Evolutionary conservation across 2,888 invertebrate genomes (phyloP).

Genomic region (Chrysolina americana): DNA sequence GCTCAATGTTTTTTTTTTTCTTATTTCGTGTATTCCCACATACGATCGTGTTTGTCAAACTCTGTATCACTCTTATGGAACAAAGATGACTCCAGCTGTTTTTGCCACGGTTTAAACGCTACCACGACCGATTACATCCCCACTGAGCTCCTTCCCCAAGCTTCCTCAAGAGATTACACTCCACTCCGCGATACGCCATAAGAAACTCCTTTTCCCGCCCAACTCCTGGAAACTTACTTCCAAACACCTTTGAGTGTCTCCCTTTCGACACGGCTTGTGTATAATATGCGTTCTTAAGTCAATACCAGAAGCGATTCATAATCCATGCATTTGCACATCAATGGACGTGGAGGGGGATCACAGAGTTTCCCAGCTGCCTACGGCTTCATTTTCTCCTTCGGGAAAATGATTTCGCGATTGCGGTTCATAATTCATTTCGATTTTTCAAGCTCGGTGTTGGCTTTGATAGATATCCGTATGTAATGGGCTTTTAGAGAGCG

Average conservation of each 20-base stretch:
- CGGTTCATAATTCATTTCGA: conserved; percentile 45
- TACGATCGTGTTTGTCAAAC: too few species aligned
- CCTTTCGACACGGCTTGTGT: background rate
- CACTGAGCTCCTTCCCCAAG: background rate
- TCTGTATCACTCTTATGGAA: too few species aligned
- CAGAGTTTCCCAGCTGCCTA: conserved; percentile 49
- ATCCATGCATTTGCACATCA: conserved; percentile 52
- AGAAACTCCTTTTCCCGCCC: background rate
- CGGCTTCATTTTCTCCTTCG: conserved; percentile 45
- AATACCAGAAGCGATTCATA: conserved; percentile 50
- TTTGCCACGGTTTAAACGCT: too few species aligned
- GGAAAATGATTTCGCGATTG: conserved; percentile 54
- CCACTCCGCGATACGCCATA: background rate
- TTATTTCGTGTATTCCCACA: too few species aligned
- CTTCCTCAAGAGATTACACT: background rate
- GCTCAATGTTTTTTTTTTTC: too few species aligned
- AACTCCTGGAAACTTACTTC: conserved; percentile 1
- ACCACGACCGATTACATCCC: background rate
- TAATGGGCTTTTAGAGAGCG: background rate
- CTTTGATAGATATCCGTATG: conserved; percentile 26
- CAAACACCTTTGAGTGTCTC: background rate
- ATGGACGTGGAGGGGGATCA: conserved; percentile 46
- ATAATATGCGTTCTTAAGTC: conserved; percentile 31
- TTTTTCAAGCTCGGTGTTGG: conserved; percentile 29
- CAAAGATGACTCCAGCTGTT: too few species aligned